Evolutionary conservation across 1,140 invertebrate genomes (phyloP).

Genomic region (Camponotus pennsylvanicus): DNA sequence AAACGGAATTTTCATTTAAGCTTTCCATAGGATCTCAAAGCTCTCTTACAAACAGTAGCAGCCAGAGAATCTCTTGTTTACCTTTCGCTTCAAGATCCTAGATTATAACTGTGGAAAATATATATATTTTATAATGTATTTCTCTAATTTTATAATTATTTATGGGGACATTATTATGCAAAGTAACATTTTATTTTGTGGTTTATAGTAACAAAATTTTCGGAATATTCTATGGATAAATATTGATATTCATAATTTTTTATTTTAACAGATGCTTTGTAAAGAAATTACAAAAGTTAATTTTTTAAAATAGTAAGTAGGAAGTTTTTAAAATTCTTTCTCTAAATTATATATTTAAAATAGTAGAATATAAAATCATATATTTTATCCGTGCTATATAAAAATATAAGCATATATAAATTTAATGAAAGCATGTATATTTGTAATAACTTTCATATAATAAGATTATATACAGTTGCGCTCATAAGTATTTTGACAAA

Average conservation of each 20-base stretch:
- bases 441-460: too few species aligned
- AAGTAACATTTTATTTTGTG: neutral
- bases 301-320: neutral
- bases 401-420: neutral
- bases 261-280: conserved; percentile 4
- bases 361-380: neutral
- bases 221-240: neutral
- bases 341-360: neutral
- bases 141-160: neutral
- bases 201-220: neutral
- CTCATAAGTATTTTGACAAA: too few species aligned
- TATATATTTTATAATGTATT: neutral
- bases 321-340: neutral
- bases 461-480: too few species aligned
- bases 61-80: neutral
- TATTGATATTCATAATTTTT: neutral
- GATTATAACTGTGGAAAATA: neutral
- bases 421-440: too few species aligned
- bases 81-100: neutral
- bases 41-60: neutral
- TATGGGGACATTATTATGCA: neutral
- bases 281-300: neutral
- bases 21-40: neutral
- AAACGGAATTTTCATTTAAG: neutral
- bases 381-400: neutral